A percentile compares a stretch with the other conserved stretches of the same genome.
Conservation (phyloP, 2,113 vertebrate genomes). For the Rynchops niger region DNA sequence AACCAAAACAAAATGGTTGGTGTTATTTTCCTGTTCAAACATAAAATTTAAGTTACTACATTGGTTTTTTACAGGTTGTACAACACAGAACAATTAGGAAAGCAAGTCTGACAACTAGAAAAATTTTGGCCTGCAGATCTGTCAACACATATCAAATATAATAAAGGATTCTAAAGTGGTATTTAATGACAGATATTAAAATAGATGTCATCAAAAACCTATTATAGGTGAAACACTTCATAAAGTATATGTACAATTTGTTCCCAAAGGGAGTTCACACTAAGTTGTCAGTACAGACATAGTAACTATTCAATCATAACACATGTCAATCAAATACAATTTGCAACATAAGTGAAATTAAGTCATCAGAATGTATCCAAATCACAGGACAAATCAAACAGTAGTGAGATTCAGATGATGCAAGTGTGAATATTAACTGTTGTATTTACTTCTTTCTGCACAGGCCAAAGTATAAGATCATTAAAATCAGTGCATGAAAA, state of each 20-base stretch:
- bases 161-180: not conserved
- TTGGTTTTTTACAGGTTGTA: not conserved
- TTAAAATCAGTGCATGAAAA: not conserved
- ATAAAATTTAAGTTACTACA: not conserved
- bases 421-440: not conserved
- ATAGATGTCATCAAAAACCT: not conserved
- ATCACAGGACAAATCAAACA: not conserved
- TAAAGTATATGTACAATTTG: not conserved
- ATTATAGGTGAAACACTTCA: not conserved
- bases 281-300: not conserved
- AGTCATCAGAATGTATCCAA: not conserved
- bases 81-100: not conserved
- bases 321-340: not conserved
- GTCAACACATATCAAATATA: not conserved
- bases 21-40: slow-evolving; percentile 46
- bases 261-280: not conserved
- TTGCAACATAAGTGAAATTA: not conserved
- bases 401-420: not conserved
- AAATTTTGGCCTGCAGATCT: not conserved
- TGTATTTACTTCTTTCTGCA: not conserved
- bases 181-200: not conserved
- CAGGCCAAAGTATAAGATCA: not conserved
- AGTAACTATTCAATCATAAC: not conserved
- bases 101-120: not conserved
- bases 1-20: slow-evolving; percentile 82